Base-by-base conservation (phyloP, 2,797 vertebrate genomes). In the Myotis findleyi region DNA sequence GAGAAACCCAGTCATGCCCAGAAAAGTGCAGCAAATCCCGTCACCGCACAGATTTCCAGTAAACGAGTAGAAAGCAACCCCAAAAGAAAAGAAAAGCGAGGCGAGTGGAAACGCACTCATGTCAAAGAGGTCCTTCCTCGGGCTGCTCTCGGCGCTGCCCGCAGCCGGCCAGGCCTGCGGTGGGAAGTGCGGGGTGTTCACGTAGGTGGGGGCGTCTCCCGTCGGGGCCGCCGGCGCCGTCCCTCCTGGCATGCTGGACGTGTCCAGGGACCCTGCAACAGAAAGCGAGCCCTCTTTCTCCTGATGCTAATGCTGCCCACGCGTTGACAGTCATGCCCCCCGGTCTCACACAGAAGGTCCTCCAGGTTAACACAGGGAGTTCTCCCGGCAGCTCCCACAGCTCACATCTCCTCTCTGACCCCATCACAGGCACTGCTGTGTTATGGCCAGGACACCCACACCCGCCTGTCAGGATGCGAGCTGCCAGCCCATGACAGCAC, bases 121-220 rank as follows among this genome's bases (percentile, higher is more conserved):
- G 98, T 99, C 99, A 96, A 99, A 99, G 94, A 99, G 98, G 98
- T 99, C 99, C 98, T 99, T 99, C 98, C 98, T 98, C 5, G 99
- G 98, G 96, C 99, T 99, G 97, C 98, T 99, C 71, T 99, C 99
- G 91, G 98, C 98, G 95, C 98, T 98, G 62, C 97, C 97, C 62
- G 96, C 92, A 36, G 96, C 98, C 0, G 98, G 95, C 9, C 99
- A 97, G 69, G 98, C 98, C 97, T 99, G 99, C 33, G 98, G 98
- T 18, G 99, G 99, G 27, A 99, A 98, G 94, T 99, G 98, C 97
- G 99, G 99, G 0, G 99, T 99, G 98, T 99, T 99, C 93, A 99
- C 98, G 0, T 99, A 99, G 0, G 98, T 99, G 81, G 99, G 99
- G 96, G 98, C 98, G 75, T 99, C 99, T 93, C 98, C 98, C 18